phyloP scores from a whole-genome alignment of 2,797 vertebrate genomes.

The Peromyscus melanophrys region DNA sequence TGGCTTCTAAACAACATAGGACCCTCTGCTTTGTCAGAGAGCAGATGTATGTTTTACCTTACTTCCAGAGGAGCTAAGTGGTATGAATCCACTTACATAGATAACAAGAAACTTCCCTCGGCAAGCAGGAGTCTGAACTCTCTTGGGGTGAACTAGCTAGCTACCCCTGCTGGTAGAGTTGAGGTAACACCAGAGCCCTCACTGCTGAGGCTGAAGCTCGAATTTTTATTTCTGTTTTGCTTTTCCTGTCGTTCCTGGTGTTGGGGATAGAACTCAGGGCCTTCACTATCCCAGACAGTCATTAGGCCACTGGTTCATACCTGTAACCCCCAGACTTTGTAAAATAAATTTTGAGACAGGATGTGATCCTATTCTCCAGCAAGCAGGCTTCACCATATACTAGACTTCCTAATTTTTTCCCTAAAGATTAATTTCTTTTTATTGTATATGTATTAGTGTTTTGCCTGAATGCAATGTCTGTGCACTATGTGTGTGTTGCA shows the following conservation, averaged over 20 bases:
- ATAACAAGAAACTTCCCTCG: neutral
- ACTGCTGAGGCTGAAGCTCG: neutral
- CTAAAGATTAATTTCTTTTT: neutral
- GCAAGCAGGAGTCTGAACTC: neutral
- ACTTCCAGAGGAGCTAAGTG: neutral
- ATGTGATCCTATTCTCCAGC: neutral
- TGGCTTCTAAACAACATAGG: neutral
- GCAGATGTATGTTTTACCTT: neutral
- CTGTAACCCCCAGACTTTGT: neutral
- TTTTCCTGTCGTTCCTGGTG: neutral
- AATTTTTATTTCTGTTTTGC: neutral
- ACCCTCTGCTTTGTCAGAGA: neutral
- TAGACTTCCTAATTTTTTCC: neutral
- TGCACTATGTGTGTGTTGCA: neutral
- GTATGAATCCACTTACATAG: neutral
- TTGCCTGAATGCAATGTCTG: neutral
- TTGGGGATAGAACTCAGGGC: neutral
- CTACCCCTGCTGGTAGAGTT: neutral
- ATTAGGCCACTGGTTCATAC: neutral
- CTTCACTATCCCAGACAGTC: neutral
- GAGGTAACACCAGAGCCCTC: neutral
- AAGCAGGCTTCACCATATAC: neutral
- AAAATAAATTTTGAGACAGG: neutral
- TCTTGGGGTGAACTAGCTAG: neutral
- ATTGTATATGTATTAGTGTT: neutral